Percentiles rank a stretch among this genome's conserved stretches.
Conservation (phyloP, 1,140 invertebrate species). For the Rhyacophila brunnea region DNA sequence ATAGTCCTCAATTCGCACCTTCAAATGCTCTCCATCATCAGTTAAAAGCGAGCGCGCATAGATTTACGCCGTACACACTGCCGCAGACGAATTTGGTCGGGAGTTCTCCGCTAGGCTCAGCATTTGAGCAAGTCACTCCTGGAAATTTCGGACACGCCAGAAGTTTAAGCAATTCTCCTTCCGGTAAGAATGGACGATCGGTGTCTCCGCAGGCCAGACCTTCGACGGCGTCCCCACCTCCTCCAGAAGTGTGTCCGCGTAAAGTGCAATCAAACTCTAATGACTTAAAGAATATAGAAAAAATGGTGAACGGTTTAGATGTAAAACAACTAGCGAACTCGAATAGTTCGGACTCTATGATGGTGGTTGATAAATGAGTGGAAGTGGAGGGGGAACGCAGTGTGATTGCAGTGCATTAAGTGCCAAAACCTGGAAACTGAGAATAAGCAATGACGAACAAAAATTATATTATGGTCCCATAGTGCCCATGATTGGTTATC, state of each 20-base stretch:
- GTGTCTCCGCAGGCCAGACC: constrained; percentile 53
- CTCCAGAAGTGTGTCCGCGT: constrained; percentile 51
- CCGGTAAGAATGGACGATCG: constrained; percentile 36
- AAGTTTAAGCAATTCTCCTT: constrained; percentile 67
- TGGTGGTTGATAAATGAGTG: constrained; percentile 35
- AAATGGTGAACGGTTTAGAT: constrained; percentile 93
- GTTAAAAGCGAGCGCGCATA: constrained; percentile 59
- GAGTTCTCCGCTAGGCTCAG: constrained; percentile 66
- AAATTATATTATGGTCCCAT: too few species aligned
- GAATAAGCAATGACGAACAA: too few species aligned
- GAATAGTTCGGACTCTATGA: constrained; percentile 39
- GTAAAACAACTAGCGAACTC: constrained; percentile 54
- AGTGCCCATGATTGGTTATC: too few species aligned
- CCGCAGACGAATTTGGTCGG: constrained; percentile 51
- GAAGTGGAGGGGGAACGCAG: constrained; percentile 35
- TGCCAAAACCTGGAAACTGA: too few species aligned
- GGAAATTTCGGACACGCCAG: constrained; percentile 53
- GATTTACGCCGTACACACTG: constrained; percentile 83
- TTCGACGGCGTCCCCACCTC: constrained; percentile 57
- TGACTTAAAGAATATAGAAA: constrained; percentile 93
- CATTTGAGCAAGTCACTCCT: constrained; percentile 83
- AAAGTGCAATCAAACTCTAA: constrained; percentile 54
- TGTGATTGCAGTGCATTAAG: constrained; percentile 35
- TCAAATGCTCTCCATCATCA: constrained; percentile 52
- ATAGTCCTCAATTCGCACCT: constrained; percentile 37